Conservation (phyloP, 2,113 vertebrate species). For the Microtus montanus region DNA sequence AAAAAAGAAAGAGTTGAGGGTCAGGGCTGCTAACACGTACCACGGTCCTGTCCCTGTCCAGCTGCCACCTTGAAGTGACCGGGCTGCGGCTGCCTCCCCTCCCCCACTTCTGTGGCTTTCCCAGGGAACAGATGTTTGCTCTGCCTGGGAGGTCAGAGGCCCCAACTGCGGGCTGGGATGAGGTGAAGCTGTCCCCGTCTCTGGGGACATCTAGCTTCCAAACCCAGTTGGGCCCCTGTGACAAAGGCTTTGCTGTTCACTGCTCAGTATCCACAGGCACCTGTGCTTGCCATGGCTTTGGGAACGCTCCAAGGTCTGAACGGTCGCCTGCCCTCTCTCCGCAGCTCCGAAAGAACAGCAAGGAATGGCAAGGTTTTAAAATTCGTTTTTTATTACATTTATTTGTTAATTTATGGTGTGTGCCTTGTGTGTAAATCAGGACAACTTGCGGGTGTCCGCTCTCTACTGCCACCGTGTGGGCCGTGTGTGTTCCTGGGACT, state of each 20-base stretch:
- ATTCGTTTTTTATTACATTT: conserved; percentile 50
- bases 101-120: conserved; percentile 67
- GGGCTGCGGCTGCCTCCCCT: neutral
- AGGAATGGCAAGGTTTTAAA: neutral
- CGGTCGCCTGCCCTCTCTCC: neutral
- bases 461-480: too few relatives aligned
- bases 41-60: neutral
- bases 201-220: neutral
- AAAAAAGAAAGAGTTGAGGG: neutral
- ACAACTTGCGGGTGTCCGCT: neutral
- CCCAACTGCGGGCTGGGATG: too few relatives aligned
- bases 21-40: neutral
- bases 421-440: neutral
- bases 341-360: conserved; percentile 5
- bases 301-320: neutral
- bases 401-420: neutral
- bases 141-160: neutral
- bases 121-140: conserved; percentile 77
- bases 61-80: conserved; percentile 74
- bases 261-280: too few relatives aligned
- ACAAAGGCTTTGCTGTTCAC: neutral
- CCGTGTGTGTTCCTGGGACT: neutral
- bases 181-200: neutral
- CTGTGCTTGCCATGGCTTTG: neutral
- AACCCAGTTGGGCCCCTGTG: neutral